Conservation (phyloP, 2,888 invertebrate species). For the Drosophila anceps region DNA sequence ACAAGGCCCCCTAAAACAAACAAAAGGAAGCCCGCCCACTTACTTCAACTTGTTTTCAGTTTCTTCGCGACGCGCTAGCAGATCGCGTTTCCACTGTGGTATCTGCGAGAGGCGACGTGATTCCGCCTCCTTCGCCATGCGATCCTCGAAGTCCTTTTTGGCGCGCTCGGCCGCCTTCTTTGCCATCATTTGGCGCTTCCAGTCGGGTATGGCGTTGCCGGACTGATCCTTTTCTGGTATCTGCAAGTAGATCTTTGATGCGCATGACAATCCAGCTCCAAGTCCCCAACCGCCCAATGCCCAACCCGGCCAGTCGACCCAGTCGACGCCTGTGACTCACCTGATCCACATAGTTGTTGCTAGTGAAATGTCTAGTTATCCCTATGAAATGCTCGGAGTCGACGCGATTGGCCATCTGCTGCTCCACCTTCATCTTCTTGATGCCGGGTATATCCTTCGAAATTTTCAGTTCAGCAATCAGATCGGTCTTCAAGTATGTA, state of each 20-base stretch:
- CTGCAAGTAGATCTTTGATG: conserved; percentile 86
- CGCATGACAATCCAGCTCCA: conserved; percentile 38
- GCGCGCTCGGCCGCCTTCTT: conserved; percentile 97
- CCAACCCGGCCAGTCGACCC: neutral
- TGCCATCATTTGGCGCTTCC: conserved; percentile 98
- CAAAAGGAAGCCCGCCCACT: conserved; percentile 64
- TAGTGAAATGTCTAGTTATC: conserved; percentile 93
- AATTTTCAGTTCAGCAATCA: conserved; percentile 96
- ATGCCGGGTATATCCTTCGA: conserved; percentile 97
- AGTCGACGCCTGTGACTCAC: conserved; percentile 86
- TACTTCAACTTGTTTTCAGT: conserved; percentile 92
- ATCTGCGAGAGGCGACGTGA: conserved; percentile 93
- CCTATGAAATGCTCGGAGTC: conserved; percentile 94
- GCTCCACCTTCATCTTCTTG: conserved; percentile 95
- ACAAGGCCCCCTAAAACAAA: conserved; percentile 9
- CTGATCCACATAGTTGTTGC: conserved; percentile 95
- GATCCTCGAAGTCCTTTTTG: conserved; percentile 94
- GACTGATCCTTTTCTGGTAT: conserved; percentile 95
- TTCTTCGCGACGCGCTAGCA: conserved; percentile 93
- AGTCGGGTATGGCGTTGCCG: conserved; percentile 95
- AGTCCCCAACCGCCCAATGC: neutral
- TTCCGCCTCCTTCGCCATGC: conserved; percentile 93
- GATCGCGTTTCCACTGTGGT: conserved; percentile 97
- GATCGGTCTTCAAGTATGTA: conserved; percentile 92
- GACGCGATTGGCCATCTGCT: conserved; percentile 92